These are phyloP conservation scores for Therioaphis trifolii DNA, from an alignment of 2,888 invertebrate species.

Conservation along the genomic window DNA sequence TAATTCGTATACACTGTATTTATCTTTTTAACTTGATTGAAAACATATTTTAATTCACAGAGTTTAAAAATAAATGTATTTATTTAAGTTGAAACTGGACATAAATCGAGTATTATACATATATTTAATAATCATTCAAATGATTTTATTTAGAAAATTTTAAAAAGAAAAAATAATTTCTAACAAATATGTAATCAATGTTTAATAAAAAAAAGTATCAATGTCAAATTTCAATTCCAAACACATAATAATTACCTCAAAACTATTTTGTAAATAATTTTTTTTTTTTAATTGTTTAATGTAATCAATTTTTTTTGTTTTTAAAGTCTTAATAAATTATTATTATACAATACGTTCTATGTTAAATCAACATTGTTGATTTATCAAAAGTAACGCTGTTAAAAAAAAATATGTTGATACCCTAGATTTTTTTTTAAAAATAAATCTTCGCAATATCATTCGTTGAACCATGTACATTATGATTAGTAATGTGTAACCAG, in stretches of 20 bases:
- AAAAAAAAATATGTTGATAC: neutral
- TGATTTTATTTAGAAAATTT: neutral
- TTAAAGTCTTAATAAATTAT: neutral
- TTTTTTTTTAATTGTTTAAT: neutral
- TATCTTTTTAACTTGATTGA: too few relatives aligned
- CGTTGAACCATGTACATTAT: neutral
- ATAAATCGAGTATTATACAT: neutral
- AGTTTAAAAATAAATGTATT: slow-evolving; percentile 9
- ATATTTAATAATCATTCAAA: neutral
- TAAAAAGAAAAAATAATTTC: neutral
- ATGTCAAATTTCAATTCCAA: neutral
- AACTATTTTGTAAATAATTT: slow-evolving; percentile 39
- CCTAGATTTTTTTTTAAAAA: neutral
- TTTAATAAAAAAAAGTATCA: neutral
- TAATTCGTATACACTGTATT: too few relatives aligned
- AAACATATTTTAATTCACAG: neutral
- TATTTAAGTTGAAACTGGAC: neutral
- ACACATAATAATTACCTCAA: slow-evolving; percentile 2
- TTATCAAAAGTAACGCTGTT: neutral
- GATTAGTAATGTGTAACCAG: too few relatives aligned
- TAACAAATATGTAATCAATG: neutral
- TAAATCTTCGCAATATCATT: neutral
- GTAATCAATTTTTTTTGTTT: neutral
- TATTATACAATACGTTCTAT: neutral
- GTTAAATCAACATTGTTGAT: neutral